phyloP scores from a whole-genome alignment of 2,797 vertebrate genomes.

The Rhabdophis nuchalis region DNA sequence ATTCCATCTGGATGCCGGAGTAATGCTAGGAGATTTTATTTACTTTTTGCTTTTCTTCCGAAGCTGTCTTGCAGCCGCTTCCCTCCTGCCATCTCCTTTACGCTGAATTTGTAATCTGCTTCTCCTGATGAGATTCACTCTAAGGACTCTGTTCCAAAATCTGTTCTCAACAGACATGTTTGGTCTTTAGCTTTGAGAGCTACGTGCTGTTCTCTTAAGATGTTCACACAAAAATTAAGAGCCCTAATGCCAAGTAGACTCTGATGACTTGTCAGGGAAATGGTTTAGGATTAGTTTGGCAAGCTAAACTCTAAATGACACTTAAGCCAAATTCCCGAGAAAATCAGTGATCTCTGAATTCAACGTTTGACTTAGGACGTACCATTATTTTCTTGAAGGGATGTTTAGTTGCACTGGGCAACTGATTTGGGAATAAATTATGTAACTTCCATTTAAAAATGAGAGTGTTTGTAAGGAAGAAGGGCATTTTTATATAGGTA shows the following conservation, averaged over 20 bases:
- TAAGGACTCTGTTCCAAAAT: conserved; percentile 61
- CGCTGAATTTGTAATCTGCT: conserved; percentile 58
- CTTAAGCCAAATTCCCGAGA: neutral
- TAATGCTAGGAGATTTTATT: conserved; percentile 46
- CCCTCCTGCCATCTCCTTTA: conserved; percentile 34
- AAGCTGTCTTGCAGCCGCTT: conserved; percentile 42
- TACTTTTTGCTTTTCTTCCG: conserved; percentile 52
- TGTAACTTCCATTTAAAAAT: neutral
- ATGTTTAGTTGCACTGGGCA: neutral
- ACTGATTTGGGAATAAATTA: neutral
- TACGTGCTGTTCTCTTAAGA: conserved; percentile 57
- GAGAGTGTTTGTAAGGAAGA: neutral
- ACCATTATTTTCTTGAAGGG: neutral
- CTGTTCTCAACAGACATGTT: conserved; percentile 56
- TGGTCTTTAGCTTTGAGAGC: conserved; percentile 61
- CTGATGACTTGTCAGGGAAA: conserved; percentile 29
- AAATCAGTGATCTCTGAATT: neutral
- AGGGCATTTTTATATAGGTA: neutral
- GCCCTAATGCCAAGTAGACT: conserved; percentile 48
- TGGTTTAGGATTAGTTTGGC: conserved; percentile 40
- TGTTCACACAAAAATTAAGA: conserved; percentile 52
- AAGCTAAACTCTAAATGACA: conserved; percentile 27
- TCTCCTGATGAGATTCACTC: conserved; percentile 59
- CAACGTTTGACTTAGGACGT: neutral
- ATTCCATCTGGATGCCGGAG: conserved; percentile 46